Evolutionary conservation across 1,140 invertebrate genomes (phyloP).

Genomic region (Aphelinus atriplicis): DNA sequence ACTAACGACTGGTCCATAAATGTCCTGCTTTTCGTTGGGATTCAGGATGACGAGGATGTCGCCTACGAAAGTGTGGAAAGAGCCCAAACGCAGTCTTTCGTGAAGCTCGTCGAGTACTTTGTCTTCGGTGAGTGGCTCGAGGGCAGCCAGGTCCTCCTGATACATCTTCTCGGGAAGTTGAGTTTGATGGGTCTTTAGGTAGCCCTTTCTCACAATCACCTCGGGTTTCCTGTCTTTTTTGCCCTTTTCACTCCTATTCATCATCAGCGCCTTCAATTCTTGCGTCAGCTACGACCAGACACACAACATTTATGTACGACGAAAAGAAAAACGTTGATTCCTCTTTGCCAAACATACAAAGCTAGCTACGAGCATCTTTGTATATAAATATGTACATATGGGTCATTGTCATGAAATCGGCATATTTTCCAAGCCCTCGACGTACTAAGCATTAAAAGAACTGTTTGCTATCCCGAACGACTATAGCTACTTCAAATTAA

Average conservation of each 20-base stretch:
- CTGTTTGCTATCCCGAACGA: no score
- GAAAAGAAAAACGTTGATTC: slow-evolving; percentile 5
- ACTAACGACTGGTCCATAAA: slow-evolving; percentile 66
- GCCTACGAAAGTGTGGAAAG: slow-evolving; percentile 88
- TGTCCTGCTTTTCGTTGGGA: slow-evolving; percentile 78
- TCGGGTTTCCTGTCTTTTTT: slow-evolving; percentile 65
- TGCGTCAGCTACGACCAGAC: slow-evolving; percentile 62
- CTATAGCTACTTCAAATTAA: no score
- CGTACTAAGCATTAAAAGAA: no score
- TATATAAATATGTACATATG: no score
- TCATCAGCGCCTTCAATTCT: slow-evolving; percentile 72
- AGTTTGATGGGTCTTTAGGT: slow-evolving; percentile 64
- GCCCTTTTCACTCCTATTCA: slow-evolving; percentile 61
- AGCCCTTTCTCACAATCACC: slow-evolving; percentile 74
- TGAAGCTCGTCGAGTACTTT: slow-evolving; percentile 79
- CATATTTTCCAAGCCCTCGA: no score
- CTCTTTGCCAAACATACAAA: no score
- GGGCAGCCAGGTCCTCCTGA: slow-evolving; percentile 85
- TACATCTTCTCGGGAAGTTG: slow-evolving; percentile 75
- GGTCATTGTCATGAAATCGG: background rate
- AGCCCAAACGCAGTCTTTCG: slow-evolving; percentile 74
- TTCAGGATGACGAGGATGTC: slow-evolving; percentile 90
- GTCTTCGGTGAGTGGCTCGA: slow-evolving; percentile 83
- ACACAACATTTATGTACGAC: background rate
- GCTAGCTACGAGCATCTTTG: no score